phyloP scores from a whole-genome alignment of 23 tunicate species.

The Aplidium turbinatum region DNA sequence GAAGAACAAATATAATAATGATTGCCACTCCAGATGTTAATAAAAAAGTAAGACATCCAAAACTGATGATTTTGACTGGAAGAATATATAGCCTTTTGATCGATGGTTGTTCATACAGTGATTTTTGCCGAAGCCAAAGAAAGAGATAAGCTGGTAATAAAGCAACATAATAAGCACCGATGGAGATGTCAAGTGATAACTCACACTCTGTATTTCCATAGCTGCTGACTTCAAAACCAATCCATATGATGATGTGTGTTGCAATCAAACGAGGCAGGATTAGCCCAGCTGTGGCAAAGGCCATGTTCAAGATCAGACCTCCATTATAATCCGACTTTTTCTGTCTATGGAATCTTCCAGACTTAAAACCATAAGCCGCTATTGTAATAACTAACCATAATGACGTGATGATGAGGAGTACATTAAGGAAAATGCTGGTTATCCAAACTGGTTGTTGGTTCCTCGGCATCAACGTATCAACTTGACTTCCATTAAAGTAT shows the following conservation, averaged over 20 bases:
- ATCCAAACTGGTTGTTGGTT: neutral
- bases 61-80: slow-evolving; percentile 17
- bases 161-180: slow-evolving; percentile 20
- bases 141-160: slow-evolving; percentile 33
- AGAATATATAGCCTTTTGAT: slow-evolving; percentile 15
- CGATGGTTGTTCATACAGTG: slow-evolving; percentile 42
- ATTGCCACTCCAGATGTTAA: slow-evolving; percentile 19
- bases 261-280: slow-evolving; percentile 19
- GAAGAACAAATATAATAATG: slow-evolving; percentile 23
- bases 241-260: slow-evolving; percentile 9
- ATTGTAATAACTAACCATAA: slow-evolving; percentile 1
- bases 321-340: slow-evolving; percentile 15
- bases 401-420: neutral
- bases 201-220: slow-evolving; percentile 37
- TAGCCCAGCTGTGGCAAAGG: neutral
- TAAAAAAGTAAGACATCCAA: slow-evolving; percentile 8
- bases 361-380: neutral
- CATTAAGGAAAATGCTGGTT: neutral
- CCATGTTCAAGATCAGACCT: slow-evolving; percentile 1
- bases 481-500: too few species aligned
- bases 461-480: neutral
- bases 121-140: slow-evolving; percentile 46
- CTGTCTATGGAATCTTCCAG: slow-evolving; percentile 20
- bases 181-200: slow-evolving; percentile 27
- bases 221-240: slow-evolving; percentile 8